Percentiles rank a stretch among this genome's conserved stretches.
These are phyloP conservation scores for Corythornis vintsioides DNA, from an alignment of 2,113 vertebrate genomes.

Conservation along the genomic window DNA sequence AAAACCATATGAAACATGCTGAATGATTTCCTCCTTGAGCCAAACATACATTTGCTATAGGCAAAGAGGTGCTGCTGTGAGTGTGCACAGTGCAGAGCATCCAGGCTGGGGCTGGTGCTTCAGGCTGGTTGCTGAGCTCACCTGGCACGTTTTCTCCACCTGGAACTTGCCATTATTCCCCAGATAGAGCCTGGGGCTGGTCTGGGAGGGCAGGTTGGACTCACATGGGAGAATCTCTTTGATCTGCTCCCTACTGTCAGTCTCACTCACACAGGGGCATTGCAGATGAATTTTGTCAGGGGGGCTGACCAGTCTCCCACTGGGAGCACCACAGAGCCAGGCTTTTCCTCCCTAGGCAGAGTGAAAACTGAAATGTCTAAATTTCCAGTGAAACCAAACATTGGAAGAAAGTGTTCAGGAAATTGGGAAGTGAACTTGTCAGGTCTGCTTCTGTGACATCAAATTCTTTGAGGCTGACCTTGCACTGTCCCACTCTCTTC, in stretches of 20 bases:
- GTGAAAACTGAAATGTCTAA: not conserved
- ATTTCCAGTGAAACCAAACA: not conserved
- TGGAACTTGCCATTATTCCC: not conserved
- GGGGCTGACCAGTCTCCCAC: not conserved
- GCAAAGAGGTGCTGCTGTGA: not conserved
- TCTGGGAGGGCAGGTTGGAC: not conserved
- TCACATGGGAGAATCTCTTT: not conserved
- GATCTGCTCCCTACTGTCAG: not conserved
- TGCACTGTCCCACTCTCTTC: not conserved
- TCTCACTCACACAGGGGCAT: fast-evolving
- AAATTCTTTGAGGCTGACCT: not conserved
- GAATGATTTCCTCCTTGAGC: not conserved
- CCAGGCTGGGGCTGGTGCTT: not conserved
- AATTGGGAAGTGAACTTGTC: not conserved
- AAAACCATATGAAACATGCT: slow-evolving; percentile 24
- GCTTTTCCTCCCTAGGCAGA: not conserved
- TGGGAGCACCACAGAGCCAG: fast-evolving
- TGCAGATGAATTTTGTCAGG: not conserved
- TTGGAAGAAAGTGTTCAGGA: not conserved
- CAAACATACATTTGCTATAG: not conserved
- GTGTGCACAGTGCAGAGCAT: fast-evolving
- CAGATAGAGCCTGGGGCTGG: not conserved
- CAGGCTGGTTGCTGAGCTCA: not conserved
- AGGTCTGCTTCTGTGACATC: not conserved
- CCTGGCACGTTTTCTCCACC: not conserved